Base-by-base conservation (phyloP, 2,113 vertebrate species). In the Oncorhynchus kisutch region DNA sequence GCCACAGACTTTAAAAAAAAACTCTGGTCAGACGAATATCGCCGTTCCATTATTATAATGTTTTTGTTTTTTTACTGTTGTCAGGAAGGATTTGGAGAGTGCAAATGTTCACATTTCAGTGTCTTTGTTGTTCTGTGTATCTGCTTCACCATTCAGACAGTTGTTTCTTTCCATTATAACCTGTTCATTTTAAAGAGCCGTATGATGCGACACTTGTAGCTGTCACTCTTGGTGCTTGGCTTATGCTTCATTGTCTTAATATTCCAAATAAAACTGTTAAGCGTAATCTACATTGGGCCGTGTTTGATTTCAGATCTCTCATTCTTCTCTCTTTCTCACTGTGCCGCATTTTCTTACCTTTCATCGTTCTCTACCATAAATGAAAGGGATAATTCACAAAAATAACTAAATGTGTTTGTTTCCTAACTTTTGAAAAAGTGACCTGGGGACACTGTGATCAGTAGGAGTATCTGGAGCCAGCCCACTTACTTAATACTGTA, bases 191-290 rank as follows among this genome's bases (percentile, higher is more conserved):
- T 88, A 70, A 90, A 90, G 89, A 92, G 88, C 90, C 86, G 86
- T 89, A 92, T 83, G 88, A 90, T 90, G 87, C 88, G 81, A 89
- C 89, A 92, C 89, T 86, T 93, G 91, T 93, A 93, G 91, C 90
- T 92, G 91, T 94, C 92, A 91, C 92, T 92, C 85, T 92, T 92
- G 92, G 93, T 94, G 93, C 94, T 94, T 93, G 90, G 92, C 91
- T 90, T 92, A 88, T 90, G 92, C 92, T 94, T 93, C 88, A 92
- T 93, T 94, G 92, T 94, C 92, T 94, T 94, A 94, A 94, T 94
- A 92, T 91, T 94, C 91, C 89, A 92, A 93, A 94, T 94, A 94
- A 94, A 94, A 92, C 87, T 87, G 87, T 94, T 90, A 91, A 93
- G 88, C 93, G 91, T 94, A 91, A 91, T 89, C 88, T 83, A 89